Percentiles rank a stretch among this genome's conserved stretches.
Evolutionary conservation across 2,888 invertebrate genomes (phyloP).

Genomic region (Chrysolina haemoptera): DNA sequence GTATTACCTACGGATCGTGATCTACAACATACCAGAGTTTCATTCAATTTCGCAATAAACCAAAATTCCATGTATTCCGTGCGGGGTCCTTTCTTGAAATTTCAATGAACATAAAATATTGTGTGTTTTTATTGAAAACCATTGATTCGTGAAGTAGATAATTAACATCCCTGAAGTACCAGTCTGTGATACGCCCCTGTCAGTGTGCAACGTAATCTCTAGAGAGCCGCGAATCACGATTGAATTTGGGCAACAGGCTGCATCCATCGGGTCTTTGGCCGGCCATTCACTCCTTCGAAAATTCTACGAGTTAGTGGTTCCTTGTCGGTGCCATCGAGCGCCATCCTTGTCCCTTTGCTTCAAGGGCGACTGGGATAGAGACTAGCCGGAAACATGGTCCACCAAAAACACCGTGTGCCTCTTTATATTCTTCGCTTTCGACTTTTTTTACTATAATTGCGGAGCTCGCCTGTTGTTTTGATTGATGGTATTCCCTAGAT

Average conservation of each 20-base stretch:
- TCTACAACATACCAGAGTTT: no score
- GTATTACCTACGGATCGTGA: no score
- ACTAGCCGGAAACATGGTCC: conserved; percentile 56
- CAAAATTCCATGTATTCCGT: no score
- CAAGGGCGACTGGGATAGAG: conserved; percentile 46
- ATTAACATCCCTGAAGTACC: neutral
- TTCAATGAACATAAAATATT: no score
- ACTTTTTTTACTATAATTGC: conserved; percentile 50
- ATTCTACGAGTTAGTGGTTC: conserved; percentile 51
- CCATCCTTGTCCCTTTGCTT: conserved; percentile 31
- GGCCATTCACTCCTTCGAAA: conserved; percentile 67
- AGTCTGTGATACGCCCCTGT: neutral
- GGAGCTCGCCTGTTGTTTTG: conserved; percentile 48
- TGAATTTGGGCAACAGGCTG: conserved; percentile 24
- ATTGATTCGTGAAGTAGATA: no score
- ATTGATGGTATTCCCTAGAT: conserved; percentile 27
- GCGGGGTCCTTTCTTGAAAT: neutral
- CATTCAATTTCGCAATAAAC: no score
- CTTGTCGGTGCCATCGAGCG: conserved; percentile 35
- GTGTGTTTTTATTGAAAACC: no score
- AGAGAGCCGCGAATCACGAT: conserved; percentile 20
- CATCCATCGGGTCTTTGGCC: conserved; percentile 64
- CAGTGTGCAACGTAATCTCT: conserved; percentile 8
- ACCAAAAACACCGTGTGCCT: conserved; percentile 46
- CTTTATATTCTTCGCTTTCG: conserved; percentile 39